Evolutionary conservation across 1,140 invertebrate species (phyloP).

Genomic region (Diplogasteroides magnus): DNA sequence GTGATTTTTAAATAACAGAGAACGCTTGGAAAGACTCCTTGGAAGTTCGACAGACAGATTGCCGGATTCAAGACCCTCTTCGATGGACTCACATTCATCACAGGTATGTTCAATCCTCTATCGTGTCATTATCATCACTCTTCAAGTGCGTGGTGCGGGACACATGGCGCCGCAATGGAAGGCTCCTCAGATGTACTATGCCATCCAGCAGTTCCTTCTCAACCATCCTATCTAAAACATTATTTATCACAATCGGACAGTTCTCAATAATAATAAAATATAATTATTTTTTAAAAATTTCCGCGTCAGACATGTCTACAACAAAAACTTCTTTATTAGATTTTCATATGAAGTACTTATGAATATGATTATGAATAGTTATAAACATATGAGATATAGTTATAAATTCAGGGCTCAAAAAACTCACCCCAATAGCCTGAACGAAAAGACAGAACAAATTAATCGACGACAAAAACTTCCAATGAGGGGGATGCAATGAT

Average conservation of each 20-base stretch:
- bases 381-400: not conserved
- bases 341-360: not conserved
- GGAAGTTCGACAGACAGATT: conserved; percentile 51
- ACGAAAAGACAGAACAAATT: no score
- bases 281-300: not conserved
- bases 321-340: not conserved
- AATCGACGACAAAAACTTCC: no score
- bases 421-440: no score
- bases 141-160: conserved; percentile 42
- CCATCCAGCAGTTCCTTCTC: conserved; percentile 57
- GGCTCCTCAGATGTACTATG: conserved; percentile 59
- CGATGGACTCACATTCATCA: conserved; percentile 51
- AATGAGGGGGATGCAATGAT: no score
- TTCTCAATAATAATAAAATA: no score
- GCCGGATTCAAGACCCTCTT: conserved; percentile 55
- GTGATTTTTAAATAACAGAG: conserved; percentile 19
- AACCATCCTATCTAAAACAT: conserved; percentile 54
- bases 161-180: conserved; percentile 63
- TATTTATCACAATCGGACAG: no score
- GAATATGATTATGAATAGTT: not conserved
- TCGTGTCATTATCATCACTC: not conserved
- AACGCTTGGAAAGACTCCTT: conserved; percentile 47
- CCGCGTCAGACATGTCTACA: not conserved
- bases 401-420: no score
- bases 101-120: conserved; percentile 3